Conservation (phyloP, 2,797 vertebrate genomes). For the Nasua narica region DNA sequence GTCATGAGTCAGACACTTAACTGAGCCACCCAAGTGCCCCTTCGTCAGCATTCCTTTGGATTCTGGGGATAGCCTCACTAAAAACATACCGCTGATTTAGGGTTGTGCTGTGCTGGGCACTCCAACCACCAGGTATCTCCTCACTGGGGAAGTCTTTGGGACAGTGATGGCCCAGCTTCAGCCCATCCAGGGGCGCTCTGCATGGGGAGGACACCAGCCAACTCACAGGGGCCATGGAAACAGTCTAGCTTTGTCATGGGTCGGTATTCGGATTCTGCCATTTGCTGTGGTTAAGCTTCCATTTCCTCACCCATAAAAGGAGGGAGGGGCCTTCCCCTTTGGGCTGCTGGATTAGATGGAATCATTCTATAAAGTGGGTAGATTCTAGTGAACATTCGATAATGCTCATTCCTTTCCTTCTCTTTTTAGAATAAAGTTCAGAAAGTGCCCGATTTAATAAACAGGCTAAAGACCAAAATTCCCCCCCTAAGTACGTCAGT, state of each 20-base stretch:
- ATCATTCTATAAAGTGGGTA: not conserved
- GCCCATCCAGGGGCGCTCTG: not conserved
- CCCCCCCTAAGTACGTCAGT: not conserved
- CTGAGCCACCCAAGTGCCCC: not conserved
- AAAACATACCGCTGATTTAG: not conserved
- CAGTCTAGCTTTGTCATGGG: not conserved
- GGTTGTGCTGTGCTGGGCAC: too few relatives aligned
- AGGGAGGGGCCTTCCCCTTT: not conserved
- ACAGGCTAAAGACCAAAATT: not conserved
- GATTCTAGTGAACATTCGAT: accelerated
- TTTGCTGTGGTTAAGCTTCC: not conserved
- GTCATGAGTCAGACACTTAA: not conserved
- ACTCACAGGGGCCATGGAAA: not conserved
- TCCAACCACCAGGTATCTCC: not conserved
- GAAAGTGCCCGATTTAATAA: not conserved
- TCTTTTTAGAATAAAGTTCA: not conserved
- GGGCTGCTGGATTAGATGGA: not conserved
- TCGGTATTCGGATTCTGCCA: not conserved
- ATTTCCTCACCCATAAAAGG: not conserved
- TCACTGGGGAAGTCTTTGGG: accelerated
- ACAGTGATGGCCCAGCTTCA: not conserved
- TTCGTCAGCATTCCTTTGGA: not conserved
- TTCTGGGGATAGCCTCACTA: not conserved
- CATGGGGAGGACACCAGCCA: accelerated
- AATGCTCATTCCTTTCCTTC: not conserved